phyloP scores from a whole-genome alignment of 2,113 vertebrate species.

The Ictidomys tridecemlineatus region DNA sequence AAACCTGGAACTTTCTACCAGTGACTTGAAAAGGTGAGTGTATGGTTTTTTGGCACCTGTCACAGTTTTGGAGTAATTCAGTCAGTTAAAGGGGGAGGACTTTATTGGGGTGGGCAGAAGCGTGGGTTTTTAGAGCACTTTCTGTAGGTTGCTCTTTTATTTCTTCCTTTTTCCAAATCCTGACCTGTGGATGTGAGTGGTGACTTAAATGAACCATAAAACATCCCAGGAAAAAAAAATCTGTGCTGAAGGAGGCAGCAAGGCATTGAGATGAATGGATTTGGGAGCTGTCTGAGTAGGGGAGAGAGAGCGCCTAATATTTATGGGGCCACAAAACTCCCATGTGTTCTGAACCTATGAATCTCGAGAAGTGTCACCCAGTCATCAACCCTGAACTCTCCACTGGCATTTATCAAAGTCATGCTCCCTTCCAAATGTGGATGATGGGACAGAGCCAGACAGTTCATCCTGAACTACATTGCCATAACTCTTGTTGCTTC shows the following conservation, averaged over 20 bases:
- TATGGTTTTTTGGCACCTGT: neutral
- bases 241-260: slow-evolving; percentile 58
- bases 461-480: neutral
- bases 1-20: neutral
- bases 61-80: neutral
- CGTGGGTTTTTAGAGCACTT: neutral
- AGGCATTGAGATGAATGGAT: slow-evolving; percentile 74
- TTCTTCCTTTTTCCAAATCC: neutral
- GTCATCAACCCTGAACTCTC: slow-evolving; percentile 27
- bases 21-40: neutral
- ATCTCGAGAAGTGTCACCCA: slow-evolving; percentile 71
- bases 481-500: neutral
- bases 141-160: neutral
- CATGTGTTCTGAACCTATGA: slow-evolving; percentile 43
- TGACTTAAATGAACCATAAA: slow-evolving; percentile 48
- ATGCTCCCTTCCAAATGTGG: slow-evolving; percentile 31
- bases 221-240: slow-evolving; percentile 68
- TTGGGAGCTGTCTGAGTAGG: slow-evolving; percentile 64
- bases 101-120: neutral
- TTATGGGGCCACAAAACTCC: slow-evolving; percentile 78
- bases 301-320: slow-evolving; percentile 76
- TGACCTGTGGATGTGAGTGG: slow-evolving; percentile 7
- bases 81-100: neutral
- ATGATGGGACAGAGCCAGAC: slow-evolving; percentile 51
- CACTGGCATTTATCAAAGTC: slow-evolving; percentile 65